Evolutionary conservation across 2,797 vertebrate species (phyloP).

Genomic region (Amblyopsis hoosieri): DNA sequence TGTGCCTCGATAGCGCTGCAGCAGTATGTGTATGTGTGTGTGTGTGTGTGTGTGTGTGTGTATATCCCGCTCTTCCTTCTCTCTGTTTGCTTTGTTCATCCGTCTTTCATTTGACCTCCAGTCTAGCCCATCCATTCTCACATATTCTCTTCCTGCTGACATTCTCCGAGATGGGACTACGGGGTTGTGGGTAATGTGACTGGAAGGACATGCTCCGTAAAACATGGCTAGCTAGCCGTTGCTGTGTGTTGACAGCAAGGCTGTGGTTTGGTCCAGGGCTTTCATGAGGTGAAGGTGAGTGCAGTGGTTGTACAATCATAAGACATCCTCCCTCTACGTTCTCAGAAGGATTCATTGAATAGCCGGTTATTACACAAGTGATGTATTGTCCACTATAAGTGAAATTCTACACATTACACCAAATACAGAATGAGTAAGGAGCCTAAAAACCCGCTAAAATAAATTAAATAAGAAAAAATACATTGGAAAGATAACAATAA

Average conservation of each 20-base stretch:
- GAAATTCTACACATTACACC: neutral
- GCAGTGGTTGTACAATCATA: slow-evolving; percentile 4
- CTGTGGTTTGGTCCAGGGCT: slow-evolving; percentile 37
- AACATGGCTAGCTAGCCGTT: slow-evolving; percentile 10
- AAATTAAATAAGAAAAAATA: no score
- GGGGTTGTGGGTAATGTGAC: slow-evolving; percentile 6
- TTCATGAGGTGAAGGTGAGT: neutral
- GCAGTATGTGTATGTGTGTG: slow-evolving; percentile 1
- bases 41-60: neutral
- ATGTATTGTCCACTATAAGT: slow-evolving; percentile 25
- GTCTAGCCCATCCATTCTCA: slow-evolving; percentile 27
- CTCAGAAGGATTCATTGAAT: slow-evolving; percentile 27
- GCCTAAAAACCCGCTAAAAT: neutral
- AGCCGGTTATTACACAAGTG: slow-evolving; percentile 11
- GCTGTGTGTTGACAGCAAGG: slow-evolving; percentile 10
- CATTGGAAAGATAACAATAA: neutral
- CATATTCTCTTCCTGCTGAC: neutral
- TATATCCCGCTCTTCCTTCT: slow-evolving; percentile 26
- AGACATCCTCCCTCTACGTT: slow-evolving; percentile 11
- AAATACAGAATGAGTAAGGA: neutral
- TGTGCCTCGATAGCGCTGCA: slow-evolving; percentile 35
- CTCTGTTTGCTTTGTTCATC: slow-evolving; percentile 43
- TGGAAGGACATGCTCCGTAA: slow-evolving; percentile 20
- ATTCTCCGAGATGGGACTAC: neutral
- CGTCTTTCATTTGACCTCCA: slow-evolving; percentile 45